Evolutionary conservation across 2,888 invertebrate genomes (phyloP), one percentile per base, ranked within the genome.

Genomic region (Brenthis daphne): DNA sequence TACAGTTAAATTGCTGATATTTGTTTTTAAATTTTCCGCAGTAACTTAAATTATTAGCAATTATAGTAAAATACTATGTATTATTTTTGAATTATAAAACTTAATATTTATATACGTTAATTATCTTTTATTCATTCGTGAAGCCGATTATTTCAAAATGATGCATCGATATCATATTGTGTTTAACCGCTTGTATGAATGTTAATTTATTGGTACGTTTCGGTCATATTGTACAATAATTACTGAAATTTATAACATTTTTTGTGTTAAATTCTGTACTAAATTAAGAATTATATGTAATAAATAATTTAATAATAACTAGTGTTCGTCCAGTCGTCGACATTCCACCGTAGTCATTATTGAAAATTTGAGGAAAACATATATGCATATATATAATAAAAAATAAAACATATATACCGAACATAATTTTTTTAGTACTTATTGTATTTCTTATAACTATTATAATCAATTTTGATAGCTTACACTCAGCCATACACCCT

Each of bases 81-180:
- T 53, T n/a, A 16, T 53, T 16, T 53, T 1, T 53, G 2, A 14
- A n/a, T 2, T 16, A 16, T 53, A 53, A n/a, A 16, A n/a, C 2
- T 53, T 16, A 16, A 53, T 16, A 53, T 16, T 53, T 53, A 53
- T 53, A 16, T 53, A n/a, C 51, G 51, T 53, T 53, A 53, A 53
- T 53, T 53, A 53, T 16, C 6, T 53, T 16, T 16, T 16, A 16
- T 53, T 53, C 51, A 53, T n/a, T 53, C 51, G 51, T 53, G 11
- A 53, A 53, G 8, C n/a, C 51, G 14, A 53, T 53, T 53, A 53
- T n/a, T 53, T 53, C 11, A 53, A 53, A 53, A 53, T 53, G 56
- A 33, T 13, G 29, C 33, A 57, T 57, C 57, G 47, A 57, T 57
- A 47, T 47, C 57, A 47, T 57, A 57, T 57, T 57, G 57, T 43